Conservation (phyloP, 2,113 vertebrate species). For the Hyperoodon ampullatus region DNA sequence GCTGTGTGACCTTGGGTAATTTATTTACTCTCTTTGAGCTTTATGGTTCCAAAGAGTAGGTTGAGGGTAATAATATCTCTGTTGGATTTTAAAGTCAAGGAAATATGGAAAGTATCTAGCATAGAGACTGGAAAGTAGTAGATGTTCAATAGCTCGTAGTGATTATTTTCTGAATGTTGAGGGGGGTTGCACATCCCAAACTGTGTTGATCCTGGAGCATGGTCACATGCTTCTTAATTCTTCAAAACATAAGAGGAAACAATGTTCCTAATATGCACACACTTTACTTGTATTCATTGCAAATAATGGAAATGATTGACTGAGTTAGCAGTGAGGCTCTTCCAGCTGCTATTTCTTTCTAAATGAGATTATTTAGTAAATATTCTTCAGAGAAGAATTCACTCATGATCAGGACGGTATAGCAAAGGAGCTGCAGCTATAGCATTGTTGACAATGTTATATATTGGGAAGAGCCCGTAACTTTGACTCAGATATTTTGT, state of each 20-base stretch:
- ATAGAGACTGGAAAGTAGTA: background rate
- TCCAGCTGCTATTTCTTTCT: constrained; percentile 72
- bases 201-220: constrained; percentile 71
- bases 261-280: constrained; percentile 67
- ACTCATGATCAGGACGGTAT: constrained; percentile 46
- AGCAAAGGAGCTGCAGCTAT: background rate
- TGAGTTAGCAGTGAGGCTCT: constrained; percentile 48
- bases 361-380: constrained; percentile 77
- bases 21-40: background rate
- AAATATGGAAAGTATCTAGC: background rate
- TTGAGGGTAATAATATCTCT: background rate
- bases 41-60: background rate
- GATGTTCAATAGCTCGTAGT: background rate
- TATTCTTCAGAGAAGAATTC: constrained; percentile 73
- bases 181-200: background rate
- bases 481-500: constrained; percentile 39
- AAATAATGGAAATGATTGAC: constrained; percentile 78
- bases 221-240: constrained; percentile 24
- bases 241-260: constrained; percentile 59
- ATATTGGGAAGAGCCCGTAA: background rate
- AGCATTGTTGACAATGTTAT: background rate
- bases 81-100: background rate
- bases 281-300: constrained; percentile 72
- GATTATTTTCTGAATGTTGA: constrained; percentile 21
- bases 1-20: background rate